A percentile compares a stretch with the other conserved stretches of the same genome.
Conservation (phyloP, 2,113 vertebrate species). For the Percopsis transmontana region DNA sequence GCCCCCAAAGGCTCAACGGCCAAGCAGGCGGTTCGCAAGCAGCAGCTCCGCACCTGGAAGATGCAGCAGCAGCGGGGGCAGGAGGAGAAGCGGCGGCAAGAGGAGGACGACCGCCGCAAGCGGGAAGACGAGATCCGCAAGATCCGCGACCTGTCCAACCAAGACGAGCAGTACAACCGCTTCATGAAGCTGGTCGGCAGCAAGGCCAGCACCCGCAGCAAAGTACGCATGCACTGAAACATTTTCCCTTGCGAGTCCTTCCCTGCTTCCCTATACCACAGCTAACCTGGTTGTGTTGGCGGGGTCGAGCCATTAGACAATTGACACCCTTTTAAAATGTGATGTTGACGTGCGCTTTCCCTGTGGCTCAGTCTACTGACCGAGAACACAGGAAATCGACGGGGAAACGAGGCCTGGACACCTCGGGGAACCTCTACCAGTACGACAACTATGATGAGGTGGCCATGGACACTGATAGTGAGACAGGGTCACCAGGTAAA, state of each 20-base stretch:
- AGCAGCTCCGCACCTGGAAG: conserved; percentile 90
- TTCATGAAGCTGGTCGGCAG: conserved; percentile 98
- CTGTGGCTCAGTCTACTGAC: conserved; percentile 84
- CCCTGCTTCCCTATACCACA: too few relatives aligned
- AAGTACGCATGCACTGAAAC: conserved; percentile 69
- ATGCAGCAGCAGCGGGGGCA: conserved; percentile 87
- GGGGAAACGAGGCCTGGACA: conserved; percentile 84
- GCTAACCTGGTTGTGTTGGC: too few relatives aligned
- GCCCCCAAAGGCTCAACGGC: conserved; percentile 57
- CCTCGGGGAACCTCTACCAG: conserved; percentile 92
- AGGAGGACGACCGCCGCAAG: conserved; percentile 90
- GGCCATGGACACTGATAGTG: conserved; percentile 98
- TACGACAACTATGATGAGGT: conserved; percentile 99
- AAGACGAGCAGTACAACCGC: conserved; percentile 97
- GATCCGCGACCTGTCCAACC: conserved; percentile 95
- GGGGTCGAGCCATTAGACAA: too few relatives aligned
- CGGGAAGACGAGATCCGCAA: conserved; percentile 95
- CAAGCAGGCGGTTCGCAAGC: conserved; percentile 88
- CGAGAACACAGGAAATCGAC: conserved; percentile 86
- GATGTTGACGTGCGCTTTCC: not conserved
- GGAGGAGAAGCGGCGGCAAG: conserved; percentile 82
- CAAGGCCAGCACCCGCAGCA: conserved; percentile 81
- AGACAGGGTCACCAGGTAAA: conserved; percentile 92
- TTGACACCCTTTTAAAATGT: not conserved
- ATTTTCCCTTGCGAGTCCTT: too few relatives aligned